phyloP scores from a whole-genome alignment of 2,113 vertebrate genomes.

The Garra rufa region DNA sequence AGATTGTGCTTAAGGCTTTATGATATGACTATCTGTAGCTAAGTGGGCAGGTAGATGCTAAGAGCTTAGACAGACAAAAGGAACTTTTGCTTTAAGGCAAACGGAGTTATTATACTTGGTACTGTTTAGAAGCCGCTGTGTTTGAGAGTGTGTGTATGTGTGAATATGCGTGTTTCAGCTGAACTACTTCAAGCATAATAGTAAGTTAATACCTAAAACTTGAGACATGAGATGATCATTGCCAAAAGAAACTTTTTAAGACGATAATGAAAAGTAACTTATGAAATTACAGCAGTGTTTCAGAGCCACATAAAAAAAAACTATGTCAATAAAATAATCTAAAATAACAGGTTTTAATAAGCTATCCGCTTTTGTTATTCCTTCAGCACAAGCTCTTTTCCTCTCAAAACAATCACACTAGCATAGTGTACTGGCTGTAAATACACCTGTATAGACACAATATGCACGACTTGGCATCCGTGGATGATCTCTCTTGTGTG shows the following conservation, averaged over 20 bases:
- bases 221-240: background rate
- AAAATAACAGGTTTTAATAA: background rate
- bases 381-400: background rate
- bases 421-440: background rate
- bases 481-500: background rate
- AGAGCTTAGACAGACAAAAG: slow-evolving; percentile 50
- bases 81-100: slow-evolving; percentile 48
- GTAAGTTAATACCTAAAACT: slow-evolving; percentile 30
- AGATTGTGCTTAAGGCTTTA: slow-evolving; percentile 52
- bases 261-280: background rate
- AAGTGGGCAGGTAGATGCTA: slow-evolving; percentile 57
- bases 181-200: slow-evolving; percentile 33
- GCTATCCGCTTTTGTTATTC: background rate
- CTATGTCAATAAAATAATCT: background rate
- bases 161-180: slow-evolving; percentile 41
- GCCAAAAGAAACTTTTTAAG: background rate
- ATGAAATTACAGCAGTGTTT: background rate
- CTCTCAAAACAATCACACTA: slow-evolving; percentile 5
- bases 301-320: background rate
- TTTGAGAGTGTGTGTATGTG: background rate
- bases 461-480: background rate
- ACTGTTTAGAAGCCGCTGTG: slow-evolving; percentile 27
- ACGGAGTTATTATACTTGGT: slow-evolving; percentile 51
- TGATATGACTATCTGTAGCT: slow-evolving; percentile 54
- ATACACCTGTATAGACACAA: slow-evolving; percentile 29